Evolutionary conservation across 2,113 vertebrate species (phyloP).

Genomic region (Tylochromis polylepis): DNA sequence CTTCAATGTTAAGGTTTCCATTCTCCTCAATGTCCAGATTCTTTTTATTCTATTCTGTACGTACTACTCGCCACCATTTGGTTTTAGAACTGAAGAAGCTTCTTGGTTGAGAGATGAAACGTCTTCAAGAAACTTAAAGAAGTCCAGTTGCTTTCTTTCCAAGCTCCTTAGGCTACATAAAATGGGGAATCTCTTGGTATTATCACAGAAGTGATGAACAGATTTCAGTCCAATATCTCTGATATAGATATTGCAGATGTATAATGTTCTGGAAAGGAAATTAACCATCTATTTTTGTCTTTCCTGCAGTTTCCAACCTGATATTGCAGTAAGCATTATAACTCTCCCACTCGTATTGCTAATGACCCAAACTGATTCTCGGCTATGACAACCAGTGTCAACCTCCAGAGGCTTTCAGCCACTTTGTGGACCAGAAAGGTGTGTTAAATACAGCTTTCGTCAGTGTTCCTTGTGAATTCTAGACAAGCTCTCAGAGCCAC

Average conservation of each 20-base stretch:
- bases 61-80: neutral
- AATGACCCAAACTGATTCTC: slow-evolving; percentile 12
- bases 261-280: neutral
- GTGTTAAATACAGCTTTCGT: neutral
- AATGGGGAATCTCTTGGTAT: neutral
- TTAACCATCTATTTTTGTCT: neutral
- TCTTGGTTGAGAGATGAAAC: neutral
- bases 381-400: slow-evolving; percentile 15
- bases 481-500: neutral
- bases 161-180: neutral
- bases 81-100: neutral
- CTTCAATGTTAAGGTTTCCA: neutral
- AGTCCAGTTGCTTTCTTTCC: neutral
- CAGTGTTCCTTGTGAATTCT: neutral
- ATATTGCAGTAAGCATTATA: neutral
- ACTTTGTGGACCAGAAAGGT: neutral
- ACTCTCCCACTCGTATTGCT: neutral
- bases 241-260: neutral
- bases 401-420: neutral
- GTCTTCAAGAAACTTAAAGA: neutral
- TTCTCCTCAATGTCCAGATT: neutral
- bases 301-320: neutral
- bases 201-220: neutral
- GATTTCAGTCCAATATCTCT: neutral
- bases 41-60: no score